These are phyloP conservation scores for Crotophaga sulcirostris DNA, from an alignment of 2,113 vertebrate species.

Conservation along the genomic window DNA sequence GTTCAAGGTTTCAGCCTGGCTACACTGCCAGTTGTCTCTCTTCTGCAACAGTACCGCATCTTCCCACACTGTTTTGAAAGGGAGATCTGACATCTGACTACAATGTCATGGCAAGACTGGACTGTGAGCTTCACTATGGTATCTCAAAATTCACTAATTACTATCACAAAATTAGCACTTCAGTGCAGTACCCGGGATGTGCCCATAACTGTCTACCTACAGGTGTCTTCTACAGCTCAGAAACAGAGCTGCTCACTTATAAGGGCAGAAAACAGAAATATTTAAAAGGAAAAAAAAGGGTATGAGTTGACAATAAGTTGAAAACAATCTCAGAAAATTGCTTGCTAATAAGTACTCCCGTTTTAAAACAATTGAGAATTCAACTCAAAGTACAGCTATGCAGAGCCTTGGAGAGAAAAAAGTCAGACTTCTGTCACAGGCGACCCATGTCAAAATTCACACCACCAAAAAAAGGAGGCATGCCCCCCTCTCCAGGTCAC, in stretches of 20 bases:
- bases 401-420: not conserved
- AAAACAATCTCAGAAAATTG: not conserved
- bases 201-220: not conserved
- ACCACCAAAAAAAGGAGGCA: not conserved
- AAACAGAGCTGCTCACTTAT: not conserved
- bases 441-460: not conserved
- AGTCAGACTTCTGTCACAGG: not conserved
- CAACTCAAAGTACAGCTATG: not conserved
- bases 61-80: accelerated
- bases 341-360: not conserved
- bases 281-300: not conserved
- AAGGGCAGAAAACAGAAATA: not conserved
- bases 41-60: not conserved
- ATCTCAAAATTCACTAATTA: not conserved
- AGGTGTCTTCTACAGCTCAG: not conserved
- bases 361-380: not conserved
- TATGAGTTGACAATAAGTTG: not conserved
- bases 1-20: not conserved
- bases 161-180: not conserved
- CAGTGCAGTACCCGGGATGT: not conserved
- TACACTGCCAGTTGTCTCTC: not conserved
- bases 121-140: not conserved
- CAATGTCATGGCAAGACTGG: not conserved
- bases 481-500: not conserved
- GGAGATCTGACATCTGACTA: not conserved